phyloP scores from a whole-genome alignment of 2,797 vertebrate genomes.

The Hyperoplus immaculatus region DNA sequence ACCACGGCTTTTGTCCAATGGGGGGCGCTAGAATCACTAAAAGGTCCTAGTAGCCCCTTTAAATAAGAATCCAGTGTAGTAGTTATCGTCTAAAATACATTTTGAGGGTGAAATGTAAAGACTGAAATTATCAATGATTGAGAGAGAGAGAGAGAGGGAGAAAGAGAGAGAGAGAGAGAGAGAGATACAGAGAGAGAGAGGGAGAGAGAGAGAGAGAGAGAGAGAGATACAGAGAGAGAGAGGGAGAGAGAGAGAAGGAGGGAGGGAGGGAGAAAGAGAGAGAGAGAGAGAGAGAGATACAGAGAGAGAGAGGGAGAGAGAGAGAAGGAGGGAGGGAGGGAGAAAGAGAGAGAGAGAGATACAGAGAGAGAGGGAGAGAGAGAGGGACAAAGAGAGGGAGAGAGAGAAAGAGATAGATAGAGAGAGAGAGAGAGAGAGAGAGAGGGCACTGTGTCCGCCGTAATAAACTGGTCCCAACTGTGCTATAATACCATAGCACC shows the following conservation, averaged over 20 bases:
- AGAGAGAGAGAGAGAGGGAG: constrained; percentile 24
- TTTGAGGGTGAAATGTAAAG: constrained; percentile 1
- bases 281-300: constrained; percentile 19
- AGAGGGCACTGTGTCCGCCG: constrained; percentile 8
- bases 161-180: constrained; percentile 11
- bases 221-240: constrained; percentile 22
- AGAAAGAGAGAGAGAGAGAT: no score
- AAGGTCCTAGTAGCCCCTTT: background rate
- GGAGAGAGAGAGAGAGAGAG: constrained; percentile 12
- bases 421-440: background rate
- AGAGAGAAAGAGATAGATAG: no score
- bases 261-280: constrained; percentile 25
- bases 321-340: no score
- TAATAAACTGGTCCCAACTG: constrained; percentile 20
- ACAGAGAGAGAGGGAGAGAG: no score
- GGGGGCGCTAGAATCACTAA: no score
- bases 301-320: no score
- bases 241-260: constrained; percentile 17
- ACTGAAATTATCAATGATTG: constrained; percentile 53
- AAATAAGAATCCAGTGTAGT: constrained; percentile 15
- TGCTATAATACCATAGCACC: constrained; percentile 31
- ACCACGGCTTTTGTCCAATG: no score
- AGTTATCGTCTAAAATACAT: background rate
- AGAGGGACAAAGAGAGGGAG: no score
- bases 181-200: constrained; percentile 17